Evolutionary conservation across 1,140 invertebrate species (phyloP), one percentile per base, ranked within the genome.

Genomic region (Centruroides vittatus): DNA sequence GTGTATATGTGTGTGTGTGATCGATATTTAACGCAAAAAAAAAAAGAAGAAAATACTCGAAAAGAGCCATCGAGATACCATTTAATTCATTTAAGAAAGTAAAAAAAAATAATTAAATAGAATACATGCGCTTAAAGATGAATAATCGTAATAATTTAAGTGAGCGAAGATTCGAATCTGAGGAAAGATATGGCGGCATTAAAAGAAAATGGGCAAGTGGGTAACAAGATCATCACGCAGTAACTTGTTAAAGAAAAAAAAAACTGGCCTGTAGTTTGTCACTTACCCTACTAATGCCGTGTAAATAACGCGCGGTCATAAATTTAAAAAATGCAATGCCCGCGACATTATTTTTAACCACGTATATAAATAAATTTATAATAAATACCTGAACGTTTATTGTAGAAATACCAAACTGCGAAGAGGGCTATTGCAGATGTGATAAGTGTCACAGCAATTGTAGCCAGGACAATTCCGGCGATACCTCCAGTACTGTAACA

Each of bases 391-490:
- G 55, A 47, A 41, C 57, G 58, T 13, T 60, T 57, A 57, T 63
- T 41, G 41, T 41, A 67, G 9, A 65, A 34, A 50, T 61, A 61
- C 63, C 66, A 68, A 55, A 64, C 48, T 54, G 67, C 52, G 23
- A 67, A 51, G 5, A 56, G 57, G 4, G 70, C 73, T 36, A 79
- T 62, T 46, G 67, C 72, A 46, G 76, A 61, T 23, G 78, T 68
- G 4, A 79, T 61, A 46, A 77, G 65, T 49, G 77, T 79, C 34
- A 74, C 71, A 47, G 78, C 68, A 68, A 80, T 76, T 58, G 79
- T 81, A 35, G 79, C 78, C 65, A 81, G 70, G 36, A 80, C 77
- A 62, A 79, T 78, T 34, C 78, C 79, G 61, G 75, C 78, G 50
- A 81, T 70, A 63, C 75, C 77, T 13, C 75, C 77, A 47, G 74